These are phyloP conservation scores for Hydrozoanthus gracilis DNA, from an alignment of 92 coral and sea anemone species.

Conservation along the genomic window DNA sequence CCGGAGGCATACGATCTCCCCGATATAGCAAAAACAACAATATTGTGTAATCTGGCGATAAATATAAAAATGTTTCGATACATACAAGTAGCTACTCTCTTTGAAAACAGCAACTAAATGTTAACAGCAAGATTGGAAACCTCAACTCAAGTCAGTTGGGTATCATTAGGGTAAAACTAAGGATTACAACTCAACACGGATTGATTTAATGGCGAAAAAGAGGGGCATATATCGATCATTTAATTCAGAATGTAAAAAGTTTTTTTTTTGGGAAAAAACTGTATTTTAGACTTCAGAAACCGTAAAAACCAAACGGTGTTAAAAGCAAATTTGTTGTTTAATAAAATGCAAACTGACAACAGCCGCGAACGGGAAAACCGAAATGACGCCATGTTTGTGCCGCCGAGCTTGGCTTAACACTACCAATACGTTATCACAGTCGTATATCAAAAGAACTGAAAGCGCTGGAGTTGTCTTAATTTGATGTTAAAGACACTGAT, in stretches of 20 bases:
- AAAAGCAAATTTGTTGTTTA: background rate
- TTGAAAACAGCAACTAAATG: background rate
- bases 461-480: background rate
- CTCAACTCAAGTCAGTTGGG: background rate
- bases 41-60: too few species aligned
- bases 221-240: background rate
- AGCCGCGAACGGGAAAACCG: background rate
- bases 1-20: background rate
- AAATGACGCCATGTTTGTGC: conserved; percentile 16
- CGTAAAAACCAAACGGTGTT: background rate
- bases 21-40: too few species aligned
- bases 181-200: background rate
- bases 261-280: background rate
- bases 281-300: background rate
- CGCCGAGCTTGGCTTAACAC: background rate
- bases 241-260: background rate
- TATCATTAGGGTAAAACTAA: background rate
- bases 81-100: background rate
- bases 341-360: background rate
- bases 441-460: background rate
- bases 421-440: conserved; percentile 1
- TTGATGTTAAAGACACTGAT: background rate
- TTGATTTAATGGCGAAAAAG: background rate
- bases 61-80: background rate
- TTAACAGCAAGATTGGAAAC: background rate